Base-by-base conservation (phyloP, 2,113 vertebrate species). In the Rhea americana region DNA sequence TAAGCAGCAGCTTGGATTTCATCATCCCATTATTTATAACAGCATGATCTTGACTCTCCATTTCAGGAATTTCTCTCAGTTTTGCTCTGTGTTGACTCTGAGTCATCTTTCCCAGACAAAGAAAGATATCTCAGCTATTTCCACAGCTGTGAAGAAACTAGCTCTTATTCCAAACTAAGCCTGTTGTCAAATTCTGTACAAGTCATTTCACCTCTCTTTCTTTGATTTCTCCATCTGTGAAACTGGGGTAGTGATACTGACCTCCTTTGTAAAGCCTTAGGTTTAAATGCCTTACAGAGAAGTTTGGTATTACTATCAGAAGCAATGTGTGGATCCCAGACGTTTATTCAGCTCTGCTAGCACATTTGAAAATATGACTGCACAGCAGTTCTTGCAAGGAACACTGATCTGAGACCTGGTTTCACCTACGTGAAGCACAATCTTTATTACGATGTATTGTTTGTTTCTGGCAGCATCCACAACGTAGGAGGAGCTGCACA, bases 391-490 rank as follows among this genome's bases (percentile, higher is more conserved):
- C 48, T 63, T 90, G 15, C 12, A 32, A 55, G 67, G 47, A 58
- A 68, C 48, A 56, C 14, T 45, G 58, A 67, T 39, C 53, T 71
- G 74, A 93, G 10, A 37, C 28, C 41, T 50, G 43, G 32, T 80
- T 65, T 41, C 26, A 41, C 47, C 25, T 18, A 14, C 20, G 15
- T 28, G 26, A 35, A 68, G 45, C 30, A 43, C 24, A 47, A 9
- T 55, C 53, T 84, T 90, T 91, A 86, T 84, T 68, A 79, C 3
- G 81, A 20, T 47, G 41, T 45, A 78, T 72, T 84, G 22, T n/a
- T 35, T 48, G 39, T 43, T 95, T 78, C 78, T 85, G 56, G 78
- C 63, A 96, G 84, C 65, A 87, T 65, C n/a, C 48, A 75, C 30
- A 28, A 75, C 83, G 24, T 25, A 35, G 45, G 62, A 79, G 48